Conservation (phyloP, 2,113 vertebrate species). For the Fulica atra region DNA sequence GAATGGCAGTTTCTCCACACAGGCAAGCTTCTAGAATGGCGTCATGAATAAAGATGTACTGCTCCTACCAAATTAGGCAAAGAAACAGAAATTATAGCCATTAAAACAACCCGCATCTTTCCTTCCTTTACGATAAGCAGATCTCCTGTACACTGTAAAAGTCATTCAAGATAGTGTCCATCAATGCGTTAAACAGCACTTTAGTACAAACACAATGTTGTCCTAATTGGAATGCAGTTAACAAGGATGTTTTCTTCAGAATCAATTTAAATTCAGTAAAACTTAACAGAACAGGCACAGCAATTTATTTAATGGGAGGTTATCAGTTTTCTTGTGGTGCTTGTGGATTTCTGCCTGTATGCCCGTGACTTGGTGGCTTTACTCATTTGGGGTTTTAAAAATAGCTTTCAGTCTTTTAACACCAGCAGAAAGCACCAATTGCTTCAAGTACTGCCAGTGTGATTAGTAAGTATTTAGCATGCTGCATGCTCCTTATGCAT, state of each 20-base stretch:
- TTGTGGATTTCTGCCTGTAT: not conserved
- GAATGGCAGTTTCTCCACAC: conserved; percentile 97
- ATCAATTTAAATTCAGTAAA: conserved; percentile 9
- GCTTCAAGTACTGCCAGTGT: not conserved
- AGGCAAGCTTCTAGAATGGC: conserved; percentile 98
- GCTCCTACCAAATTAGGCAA: conserved; percentile 84
- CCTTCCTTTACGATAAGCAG: not conserved
- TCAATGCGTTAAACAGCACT: not conserved
- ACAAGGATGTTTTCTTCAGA: not conserved
- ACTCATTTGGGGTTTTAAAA: not conserved
- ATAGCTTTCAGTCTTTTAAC: not conserved
- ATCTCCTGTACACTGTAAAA: not conserved
- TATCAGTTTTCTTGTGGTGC: not conserved
- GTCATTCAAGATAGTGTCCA: not conserved
- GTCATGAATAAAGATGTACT: conserved; percentile 99
- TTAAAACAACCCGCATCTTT: conserved; percentile 23
- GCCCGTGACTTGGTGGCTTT: not conserved
- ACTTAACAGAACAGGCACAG: not conserved
- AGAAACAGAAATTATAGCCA: conserved; percentile 10
- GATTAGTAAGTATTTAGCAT: not conserved
- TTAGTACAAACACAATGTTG: not conserved
- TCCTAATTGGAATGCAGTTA: not conserved
- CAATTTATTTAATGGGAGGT: not conserved
- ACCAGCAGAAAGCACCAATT: not conserved
- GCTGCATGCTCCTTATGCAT: not conserved